Evolutionary conservation across 2,797 vertebrate genomes (phyloP).

Genomic region (Oreochromis grahami): DNA sequence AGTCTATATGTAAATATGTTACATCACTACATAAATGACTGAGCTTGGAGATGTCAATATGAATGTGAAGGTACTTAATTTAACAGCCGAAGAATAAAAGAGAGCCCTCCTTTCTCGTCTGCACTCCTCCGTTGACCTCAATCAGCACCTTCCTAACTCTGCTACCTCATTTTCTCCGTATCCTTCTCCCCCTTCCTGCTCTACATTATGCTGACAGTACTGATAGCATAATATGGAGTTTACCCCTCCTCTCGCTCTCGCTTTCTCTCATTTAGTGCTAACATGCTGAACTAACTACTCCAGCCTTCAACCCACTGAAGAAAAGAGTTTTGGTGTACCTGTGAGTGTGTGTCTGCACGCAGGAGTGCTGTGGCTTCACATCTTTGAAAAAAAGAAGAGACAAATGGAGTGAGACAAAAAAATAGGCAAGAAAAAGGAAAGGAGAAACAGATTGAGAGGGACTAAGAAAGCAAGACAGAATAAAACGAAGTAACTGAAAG

Average conservation of each 20-base stretch:
- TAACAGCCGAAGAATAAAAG: conserved; percentile 15
- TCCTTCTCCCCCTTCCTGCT: background rate
- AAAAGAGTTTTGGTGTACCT: background rate
- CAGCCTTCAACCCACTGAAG: background rate
- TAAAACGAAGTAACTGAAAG: conserved; percentile 10
- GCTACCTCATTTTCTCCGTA: conserved; percentile 9
- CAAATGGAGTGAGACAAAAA: background rate
- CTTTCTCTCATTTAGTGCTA: conserved; percentile 18
- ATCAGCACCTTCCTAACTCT: conserved; percentile 44
- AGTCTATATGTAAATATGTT: background rate
- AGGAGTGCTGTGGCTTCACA: background rate
- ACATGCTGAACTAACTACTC: conserved; percentile 13
- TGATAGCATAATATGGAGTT: background rate
- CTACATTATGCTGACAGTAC: conserved; percentile 29
- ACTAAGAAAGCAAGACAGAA: background rate
- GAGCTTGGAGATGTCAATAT: background rate
- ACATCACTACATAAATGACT: background rate
- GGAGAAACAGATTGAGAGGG: background rate
- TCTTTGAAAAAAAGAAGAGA: background rate
- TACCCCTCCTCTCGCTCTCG: background rate
- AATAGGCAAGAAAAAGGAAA: background rate
- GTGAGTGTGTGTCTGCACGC: background rate
- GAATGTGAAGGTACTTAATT: background rate
- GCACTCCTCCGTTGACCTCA: conserved; percentile 28
- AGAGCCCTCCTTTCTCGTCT: background rate